Conservation (phyloP, 2,113 vertebrate genomes). For the Calypte anna region DNA sequence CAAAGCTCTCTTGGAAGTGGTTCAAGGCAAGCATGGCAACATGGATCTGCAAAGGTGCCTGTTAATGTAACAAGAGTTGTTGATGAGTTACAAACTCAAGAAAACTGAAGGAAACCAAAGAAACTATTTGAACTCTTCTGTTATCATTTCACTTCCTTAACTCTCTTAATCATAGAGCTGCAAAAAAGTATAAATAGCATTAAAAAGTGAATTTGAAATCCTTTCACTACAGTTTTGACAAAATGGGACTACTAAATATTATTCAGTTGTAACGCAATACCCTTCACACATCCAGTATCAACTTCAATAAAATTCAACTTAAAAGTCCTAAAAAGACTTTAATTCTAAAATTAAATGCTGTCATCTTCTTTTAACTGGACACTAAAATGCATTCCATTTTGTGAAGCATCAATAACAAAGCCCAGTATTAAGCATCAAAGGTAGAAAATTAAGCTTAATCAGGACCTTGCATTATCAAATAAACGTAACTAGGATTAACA, state of each 20-base stretch:
- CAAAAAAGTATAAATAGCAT: background rate
- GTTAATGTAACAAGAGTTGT: background rate
- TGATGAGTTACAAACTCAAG: background rate
- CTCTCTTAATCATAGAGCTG: rapidly evolving
- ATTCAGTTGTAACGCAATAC: background rate
- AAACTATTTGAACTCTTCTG: background rate
- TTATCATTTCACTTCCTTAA: background rate
- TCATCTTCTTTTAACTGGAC: background rate
- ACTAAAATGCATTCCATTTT: background rate
- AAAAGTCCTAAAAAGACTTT: background rate
- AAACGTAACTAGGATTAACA: background rate
- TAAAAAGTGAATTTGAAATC: background rate
- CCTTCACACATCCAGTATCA: background rate
- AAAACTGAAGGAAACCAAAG: background rate
- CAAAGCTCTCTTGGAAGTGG: conserved; percentile 87
- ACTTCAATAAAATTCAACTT: background rate
- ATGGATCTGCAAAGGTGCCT: conserved; percentile 92
- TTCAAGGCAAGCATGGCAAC: conserved; percentile 91
- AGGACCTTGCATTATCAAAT: background rate
- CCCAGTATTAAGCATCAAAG: background rate
- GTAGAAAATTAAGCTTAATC: background rate
- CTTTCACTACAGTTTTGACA: background rate
- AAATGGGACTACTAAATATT: background rate
- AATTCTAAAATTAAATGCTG: background rate
- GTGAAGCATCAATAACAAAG: background rate